phyloP scores from a whole-genome alignment of 2,113 vertebrate genomes.

The Oriolus oriolus region DNA sequence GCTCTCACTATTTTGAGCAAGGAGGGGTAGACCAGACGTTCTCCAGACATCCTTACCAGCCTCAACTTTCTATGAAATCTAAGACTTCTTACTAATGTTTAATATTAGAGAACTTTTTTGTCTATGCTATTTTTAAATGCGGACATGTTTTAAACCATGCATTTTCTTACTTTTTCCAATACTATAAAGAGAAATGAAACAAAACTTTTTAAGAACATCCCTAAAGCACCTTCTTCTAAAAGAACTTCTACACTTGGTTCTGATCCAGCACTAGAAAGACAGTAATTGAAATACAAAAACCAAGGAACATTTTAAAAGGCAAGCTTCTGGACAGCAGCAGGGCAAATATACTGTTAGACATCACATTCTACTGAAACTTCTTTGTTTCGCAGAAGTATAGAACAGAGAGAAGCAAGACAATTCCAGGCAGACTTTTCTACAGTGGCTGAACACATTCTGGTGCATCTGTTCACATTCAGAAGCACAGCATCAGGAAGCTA shows the following conservation, averaged over 20 bases:
- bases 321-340: not conserved
- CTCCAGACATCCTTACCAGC: not conserved
- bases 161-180: not conserved
- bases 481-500: not conserved
- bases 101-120: not conserved
- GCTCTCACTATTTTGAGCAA: not conserved
- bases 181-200: not conserved
- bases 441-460: not conserved
- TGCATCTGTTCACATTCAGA: not conserved
- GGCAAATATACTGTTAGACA: not conserved
- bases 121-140: not conserved
- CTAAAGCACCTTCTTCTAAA: not conserved
- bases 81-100: not conserved
- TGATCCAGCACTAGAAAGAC: not conserved
- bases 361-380: not conserved
- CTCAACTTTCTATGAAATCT: not conserved
- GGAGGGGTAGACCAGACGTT: not conserved
- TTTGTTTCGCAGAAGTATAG: not conserved
- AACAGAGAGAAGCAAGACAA: not conserved
- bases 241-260: not conserved
- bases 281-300: not conserved
- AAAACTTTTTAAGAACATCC: not conserved
- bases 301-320: not conserved
- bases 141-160: not conserved
- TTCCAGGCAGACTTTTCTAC: not conserved